Evolutionary conservation across 2,797 vertebrate species (phyloP).

Genomic region (Menidia menidia): DNA sequence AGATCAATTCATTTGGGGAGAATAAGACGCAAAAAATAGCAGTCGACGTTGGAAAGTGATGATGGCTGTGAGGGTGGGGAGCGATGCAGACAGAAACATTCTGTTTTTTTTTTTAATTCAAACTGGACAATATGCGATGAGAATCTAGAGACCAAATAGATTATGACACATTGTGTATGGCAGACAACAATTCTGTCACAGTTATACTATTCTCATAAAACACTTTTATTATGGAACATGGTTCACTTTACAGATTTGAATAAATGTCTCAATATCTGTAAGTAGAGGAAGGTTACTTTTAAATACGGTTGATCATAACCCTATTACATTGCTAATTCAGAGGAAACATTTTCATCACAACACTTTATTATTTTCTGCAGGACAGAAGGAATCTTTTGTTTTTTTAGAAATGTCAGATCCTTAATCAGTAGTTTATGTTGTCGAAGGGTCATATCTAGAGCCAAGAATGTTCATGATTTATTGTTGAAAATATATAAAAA

Average conservation of each 20-base stretch:
- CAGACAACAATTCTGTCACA: slow-evolving; percentile 66
- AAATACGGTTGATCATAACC: slow-evolving; percentile 11
- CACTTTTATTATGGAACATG: slow-evolving; percentile 46
- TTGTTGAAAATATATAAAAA: too few relatives aligned
- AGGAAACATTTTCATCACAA: slow-evolving; percentile 41
- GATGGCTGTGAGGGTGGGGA: slow-evolving; percentile 62
- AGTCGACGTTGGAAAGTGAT: too few relatives aligned
- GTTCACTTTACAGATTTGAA: slow-evolving; percentile 54
- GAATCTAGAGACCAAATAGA: slow-evolving; percentile 33
- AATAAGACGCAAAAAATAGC: slow-evolving; percentile 11
- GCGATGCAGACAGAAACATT: slow-evolving; percentile 65
- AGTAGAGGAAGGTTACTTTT: slow-evolving; percentile 35
- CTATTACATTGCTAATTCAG: background rate
- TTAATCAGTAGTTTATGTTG: too few relatives aligned
- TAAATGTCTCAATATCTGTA: slow-evolving; percentile 29
- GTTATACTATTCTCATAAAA: slow-evolving; percentile 45
- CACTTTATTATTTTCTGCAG: background rate
- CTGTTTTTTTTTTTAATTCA: slow-evolving; percentile 45
- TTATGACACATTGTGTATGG: slow-evolving; percentile 61
- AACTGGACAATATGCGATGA: slow-evolving; percentile 55
- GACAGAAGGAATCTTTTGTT: too few relatives aligned
- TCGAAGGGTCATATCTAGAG: too few relatives aligned
- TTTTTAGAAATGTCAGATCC: too few relatives aligned
- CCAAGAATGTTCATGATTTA: too few relatives aligned
- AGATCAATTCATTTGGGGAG: slow-evolving; percentile 44